Conservation (phyloP, 2,797 vertebrate species). For the Poecile montanus region DNA sequence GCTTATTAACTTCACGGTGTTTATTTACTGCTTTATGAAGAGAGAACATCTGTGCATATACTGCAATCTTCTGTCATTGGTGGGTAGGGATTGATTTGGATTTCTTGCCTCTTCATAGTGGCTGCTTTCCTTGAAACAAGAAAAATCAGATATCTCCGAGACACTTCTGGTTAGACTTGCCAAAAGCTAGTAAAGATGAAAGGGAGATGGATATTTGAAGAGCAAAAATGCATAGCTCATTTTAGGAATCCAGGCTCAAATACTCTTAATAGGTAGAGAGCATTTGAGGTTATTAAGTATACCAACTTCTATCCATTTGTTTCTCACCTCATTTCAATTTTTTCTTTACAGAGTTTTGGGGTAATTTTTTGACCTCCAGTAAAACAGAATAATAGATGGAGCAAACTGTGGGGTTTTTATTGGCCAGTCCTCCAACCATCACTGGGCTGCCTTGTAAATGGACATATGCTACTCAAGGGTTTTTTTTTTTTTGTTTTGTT, state of each 20-base stretch:
- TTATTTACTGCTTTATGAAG: slow-evolving; percentile 47
- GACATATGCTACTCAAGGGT: neutral
- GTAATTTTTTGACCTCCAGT: neutral
- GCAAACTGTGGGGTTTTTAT: neutral
- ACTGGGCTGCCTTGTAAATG: neutral
- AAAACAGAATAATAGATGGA: neutral
- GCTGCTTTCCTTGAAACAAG: slow-evolving; percentile 30
- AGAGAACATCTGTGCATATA: slow-evolving; percentile 39
- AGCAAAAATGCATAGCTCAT: neutral
- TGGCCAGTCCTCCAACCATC: neutral
- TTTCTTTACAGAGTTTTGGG: neutral
- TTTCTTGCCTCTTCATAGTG: neutral
- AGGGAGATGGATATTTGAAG: neutral
- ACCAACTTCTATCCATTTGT: neutral
- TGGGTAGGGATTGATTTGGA: neutral
- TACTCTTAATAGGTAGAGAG: neutral
- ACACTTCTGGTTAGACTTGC: neutral
- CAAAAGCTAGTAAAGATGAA: neutral
- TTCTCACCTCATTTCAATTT: neutral
- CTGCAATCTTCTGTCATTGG: slow-evolving; percentile 4
- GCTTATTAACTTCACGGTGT: neutral
- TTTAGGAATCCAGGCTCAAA: neutral
- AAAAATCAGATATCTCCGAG: neutral
- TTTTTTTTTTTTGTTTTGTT: neutral
- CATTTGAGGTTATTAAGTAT: neutral